Evolutionary conservation across 2,113 vertebrate genomes (phyloP), one percentile per base, ranked within the genome.

Genomic region (Aptenodytes patagonicus): DNA sequence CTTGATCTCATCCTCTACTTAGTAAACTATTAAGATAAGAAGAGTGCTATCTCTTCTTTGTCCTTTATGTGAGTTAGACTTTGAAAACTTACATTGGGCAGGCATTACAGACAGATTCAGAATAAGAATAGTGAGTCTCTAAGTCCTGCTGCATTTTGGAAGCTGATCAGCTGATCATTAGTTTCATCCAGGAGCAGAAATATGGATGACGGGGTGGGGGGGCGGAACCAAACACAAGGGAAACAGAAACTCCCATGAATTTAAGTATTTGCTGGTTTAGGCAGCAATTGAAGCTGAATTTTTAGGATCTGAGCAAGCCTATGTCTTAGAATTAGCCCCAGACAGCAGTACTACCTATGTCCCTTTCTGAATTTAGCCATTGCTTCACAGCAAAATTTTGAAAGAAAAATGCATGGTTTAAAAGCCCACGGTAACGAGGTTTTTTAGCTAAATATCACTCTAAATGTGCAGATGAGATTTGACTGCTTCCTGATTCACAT

Each of bases 401-500:
- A 80, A 57, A 86, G 20, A 76, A 85, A 79, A 49, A 38, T 25
- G 1, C 8, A 5, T 8, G 1, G 8, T 58, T 80, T 88, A 73
- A 90, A 93, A 85, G 44, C 17, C 28, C 32, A n/a, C 15, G 54
- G 40, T 92, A 92, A 70, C 66, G 58, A 81, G 29, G 47, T 64
- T 2, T n/a, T 87, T 93, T 75, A 92, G 22, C 34, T 82, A 92
- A 91, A 42, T 81, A 95, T 83, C 83, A 73, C 68, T 90, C 64
- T 54, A 92, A 54, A 83, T 20, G 61, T 47, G 42, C 47, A 90
- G 47, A 95, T 92, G 52, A 81, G 55, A 75, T 93, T 55, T 94
- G 83, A 93, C 79, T 62, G 51, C 40, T 57, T 95, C 72, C 60
- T 77, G 60, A 88, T 90, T 95, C 68, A 87, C 46, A 81, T 95